phyloP scores from a whole-genome alignment of 1,140 invertebrate species.

The Pseudomyrmex sp. region DNA sequence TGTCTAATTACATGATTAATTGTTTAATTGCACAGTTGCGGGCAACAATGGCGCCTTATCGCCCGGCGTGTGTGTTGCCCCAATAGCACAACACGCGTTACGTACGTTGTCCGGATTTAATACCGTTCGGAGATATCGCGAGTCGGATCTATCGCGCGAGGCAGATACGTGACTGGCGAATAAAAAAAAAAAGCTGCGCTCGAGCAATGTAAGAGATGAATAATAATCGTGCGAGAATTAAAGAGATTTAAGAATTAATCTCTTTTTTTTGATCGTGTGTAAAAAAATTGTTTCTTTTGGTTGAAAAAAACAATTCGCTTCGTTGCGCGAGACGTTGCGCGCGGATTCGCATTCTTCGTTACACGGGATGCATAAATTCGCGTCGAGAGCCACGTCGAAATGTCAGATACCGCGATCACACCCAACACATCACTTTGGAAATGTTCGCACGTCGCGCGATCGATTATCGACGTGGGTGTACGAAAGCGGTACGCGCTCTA shows the following conservation, averaged over 20 bases:
- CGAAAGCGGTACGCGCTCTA: conserved; percentile 48
- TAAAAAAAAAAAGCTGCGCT: too few species aligned
- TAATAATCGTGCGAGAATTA: too few species aligned
- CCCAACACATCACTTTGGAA: conserved; percentile 25
- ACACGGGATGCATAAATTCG: not conserved
- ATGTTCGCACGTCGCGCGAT: conserved; percentile 42
- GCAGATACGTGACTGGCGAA: conserved; percentile 1
- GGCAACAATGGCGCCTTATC: conserved; percentile 77
- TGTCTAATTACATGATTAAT: conserved; percentile 82
- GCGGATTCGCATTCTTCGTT: too few species aligned
- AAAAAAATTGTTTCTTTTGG: too few species aligned
- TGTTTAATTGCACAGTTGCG: conserved; percentile 73
- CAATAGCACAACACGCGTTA: conserved; percentile 70
- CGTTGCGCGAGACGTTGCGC: not conserved
- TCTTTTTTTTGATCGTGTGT: too few species aligned
- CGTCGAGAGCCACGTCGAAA: not conserved
- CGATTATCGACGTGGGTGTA: conserved; percentile 58
- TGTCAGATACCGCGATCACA: conserved; percentile 2
- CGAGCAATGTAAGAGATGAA: too few species aligned
- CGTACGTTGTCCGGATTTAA: conserved; percentile 46
- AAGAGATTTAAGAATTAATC: too few species aligned
- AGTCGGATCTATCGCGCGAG: conserved; percentile 20
- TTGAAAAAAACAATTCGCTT: too few species aligned
- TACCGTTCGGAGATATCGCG: conserved; percentile 14
- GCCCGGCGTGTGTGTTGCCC: conserved; percentile 66